A percentile compares a stretch with the other conserved stretches of the same genome.
phyloP scores from a whole-genome alignment of 2,888 invertebrate genomes.

The Dinocampus coccinellae region DNA sequence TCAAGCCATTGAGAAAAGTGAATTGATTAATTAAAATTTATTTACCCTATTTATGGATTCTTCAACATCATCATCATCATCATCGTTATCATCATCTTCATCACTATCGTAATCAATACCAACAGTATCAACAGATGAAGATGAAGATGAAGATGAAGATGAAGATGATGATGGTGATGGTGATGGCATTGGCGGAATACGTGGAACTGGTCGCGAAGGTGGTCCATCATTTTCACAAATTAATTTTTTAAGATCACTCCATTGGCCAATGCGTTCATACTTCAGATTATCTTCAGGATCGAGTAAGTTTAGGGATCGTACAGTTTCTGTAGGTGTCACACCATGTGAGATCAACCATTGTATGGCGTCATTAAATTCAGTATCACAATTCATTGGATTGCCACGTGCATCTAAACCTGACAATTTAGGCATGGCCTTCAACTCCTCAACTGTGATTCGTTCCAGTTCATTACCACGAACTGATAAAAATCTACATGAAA shows the following conservation, averaged over 20 bases:
- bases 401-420: constrained; percentile 75
- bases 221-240: constrained; percentile 61
- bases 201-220: constrained; percentile 52
- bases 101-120: constrained; percentile 18
- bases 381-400: constrained; percentile 79
- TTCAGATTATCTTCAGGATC: constrained; percentile 50
- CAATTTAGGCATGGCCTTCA: constrained; percentile 74
- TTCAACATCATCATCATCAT: constrained; percentile 40
- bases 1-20: too few species aligned
- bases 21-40: neutral
- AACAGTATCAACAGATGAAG: too few species aligned
- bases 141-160: too few species aligned
- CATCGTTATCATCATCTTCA: constrained; percentile 41
- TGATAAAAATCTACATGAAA: constrained; percentile 56
- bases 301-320: constrained; percentile 53
- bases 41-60: constrained; percentile 21
- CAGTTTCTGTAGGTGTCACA: constrained; percentile 71
- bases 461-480: constrained; percentile 60
- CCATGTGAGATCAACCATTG: constrained; percentile 75
- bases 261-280: constrained; percentile 54
- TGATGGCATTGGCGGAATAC: constrained; percentile 35
- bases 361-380: constrained; percentile 78
- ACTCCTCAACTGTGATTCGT: constrained; percentile 73
- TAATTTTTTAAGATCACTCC: constrained; percentile 64
- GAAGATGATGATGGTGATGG: neutral